Conservation (phyloP, 2,797 vertebrate genomes). For the Crotalus adamanteus region DNA sequence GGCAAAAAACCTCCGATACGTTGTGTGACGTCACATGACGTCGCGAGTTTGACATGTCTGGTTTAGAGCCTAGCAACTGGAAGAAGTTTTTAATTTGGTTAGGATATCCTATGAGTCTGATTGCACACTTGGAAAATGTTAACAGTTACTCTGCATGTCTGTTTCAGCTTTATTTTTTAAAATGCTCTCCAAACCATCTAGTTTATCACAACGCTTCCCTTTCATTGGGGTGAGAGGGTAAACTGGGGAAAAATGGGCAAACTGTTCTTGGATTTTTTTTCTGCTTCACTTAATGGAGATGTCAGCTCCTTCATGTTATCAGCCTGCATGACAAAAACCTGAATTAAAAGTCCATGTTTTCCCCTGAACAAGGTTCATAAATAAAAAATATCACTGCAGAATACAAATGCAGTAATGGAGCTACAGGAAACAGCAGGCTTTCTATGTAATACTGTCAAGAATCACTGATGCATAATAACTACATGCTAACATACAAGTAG, state of each 20-base stretch:
- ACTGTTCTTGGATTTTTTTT: conserved; percentile 34
- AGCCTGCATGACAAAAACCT: conserved; percentile 38
- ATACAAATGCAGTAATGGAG: conserved; percentile 41
- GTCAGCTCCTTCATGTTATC: conserved; percentile 49
- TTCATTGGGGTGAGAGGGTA: neutral
- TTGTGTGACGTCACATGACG: too few relatives aligned
- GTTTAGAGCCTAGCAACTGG: neutral
- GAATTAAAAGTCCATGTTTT: conserved; percentile 54
- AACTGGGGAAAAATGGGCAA: conserved; percentile 23
- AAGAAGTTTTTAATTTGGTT: neutral
- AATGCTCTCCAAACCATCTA: conserved; percentile 10
- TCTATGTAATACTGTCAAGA: conserved; percentile 39
- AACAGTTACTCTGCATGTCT: neutral
- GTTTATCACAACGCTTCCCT: conserved; percentile 22
- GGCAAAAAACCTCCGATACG: too few relatives aligned
- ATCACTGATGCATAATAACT: conserved; percentile 23
- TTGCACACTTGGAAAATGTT: neutral
- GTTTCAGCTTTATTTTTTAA: conserved; percentile 19
- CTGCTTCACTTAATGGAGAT: conserved; percentile 48
- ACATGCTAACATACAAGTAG: neutral
- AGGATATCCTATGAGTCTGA: neutral
- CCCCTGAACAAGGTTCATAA: conserved; percentile 53
- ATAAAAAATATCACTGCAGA: conserved; percentile 54
- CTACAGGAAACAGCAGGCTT: conserved; percentile 34
- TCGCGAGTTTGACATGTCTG: too few relatives aligned